Conservation (phyloP, 2,113 vertebrate species). For the Alexandromys fortis region DNA sequence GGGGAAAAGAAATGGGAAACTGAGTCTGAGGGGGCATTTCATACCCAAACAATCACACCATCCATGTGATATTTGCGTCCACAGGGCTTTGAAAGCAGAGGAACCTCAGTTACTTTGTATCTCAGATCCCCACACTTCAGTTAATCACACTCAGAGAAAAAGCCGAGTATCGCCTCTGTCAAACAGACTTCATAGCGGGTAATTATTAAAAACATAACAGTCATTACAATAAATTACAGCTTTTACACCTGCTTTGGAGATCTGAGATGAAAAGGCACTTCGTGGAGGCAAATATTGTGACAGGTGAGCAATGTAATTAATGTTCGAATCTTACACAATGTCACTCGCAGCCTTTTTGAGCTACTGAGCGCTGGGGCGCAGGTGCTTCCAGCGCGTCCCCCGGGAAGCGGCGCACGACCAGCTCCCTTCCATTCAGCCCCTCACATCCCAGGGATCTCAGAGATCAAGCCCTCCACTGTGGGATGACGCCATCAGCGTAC, state of each 20-base stretch:
- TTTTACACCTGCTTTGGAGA: conserved; percentile 64
- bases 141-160: not conserved
- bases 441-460: fast-evolving
- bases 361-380: not conserved
- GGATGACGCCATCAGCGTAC: not conserved
- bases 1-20: not conserved
- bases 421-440: not conserved
- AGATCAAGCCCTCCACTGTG: not conserved
- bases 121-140: not conserved
- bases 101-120: not conserved
- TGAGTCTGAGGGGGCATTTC: not conserved
- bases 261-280: conserved; percentile 76
- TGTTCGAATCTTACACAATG: not conserved
- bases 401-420: not conserved
- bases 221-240: conserved; percentile 72
- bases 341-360: not conserved
- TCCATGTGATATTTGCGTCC: not conserved
- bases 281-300: conserved; percentile 30
- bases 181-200: conserved; percentile 59
- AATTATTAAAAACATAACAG: conserved; percentile 70
- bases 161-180: conserved; percentile 30
- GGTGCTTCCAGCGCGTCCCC: not conserved
- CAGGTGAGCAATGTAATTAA: conserved; percentile 47
- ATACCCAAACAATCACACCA: not conserved
- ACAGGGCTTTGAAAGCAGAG: not conserved